Conservation (phyloP, 2,113 vertebrate species). For the Dipodomys stephensi region DNA sequence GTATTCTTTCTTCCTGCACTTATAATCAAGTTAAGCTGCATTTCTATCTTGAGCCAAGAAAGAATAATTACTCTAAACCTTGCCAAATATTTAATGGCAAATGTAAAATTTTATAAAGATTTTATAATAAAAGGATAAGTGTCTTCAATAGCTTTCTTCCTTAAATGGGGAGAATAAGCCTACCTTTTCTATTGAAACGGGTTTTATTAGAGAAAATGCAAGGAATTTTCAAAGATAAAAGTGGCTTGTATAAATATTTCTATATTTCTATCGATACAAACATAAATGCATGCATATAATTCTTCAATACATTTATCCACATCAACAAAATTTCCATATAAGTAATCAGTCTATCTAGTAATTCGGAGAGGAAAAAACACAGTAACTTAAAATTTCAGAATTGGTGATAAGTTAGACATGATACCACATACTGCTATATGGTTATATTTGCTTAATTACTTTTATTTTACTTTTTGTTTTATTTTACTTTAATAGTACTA, state of each 20-base stretch:
- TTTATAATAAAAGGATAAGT: background rate
- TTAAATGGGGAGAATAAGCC: background rate
- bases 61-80: background rate
- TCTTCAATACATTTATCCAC: background rate
- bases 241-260: background rate
- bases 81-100: background rate
- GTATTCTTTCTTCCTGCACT: background rate
- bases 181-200: background rate
- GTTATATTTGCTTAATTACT: background rate
- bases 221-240: background rate
- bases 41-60: background rate
- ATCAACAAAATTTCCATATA: background rate
- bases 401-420: background rate
- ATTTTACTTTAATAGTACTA: background rate
- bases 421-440: background rate
- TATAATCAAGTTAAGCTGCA: background rate
- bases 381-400: background rate
- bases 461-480: background rate
- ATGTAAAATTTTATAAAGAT: background rate
- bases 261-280: background rate
- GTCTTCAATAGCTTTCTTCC: too few relatives aligned
- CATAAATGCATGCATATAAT: background rate
- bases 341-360: background rate
- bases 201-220: background rate
- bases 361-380: background rate